Evolutionary conservation across 2,797 vertebrate genomes (phyloP).

Genomic region (Orestias chungarensis): DNA sequence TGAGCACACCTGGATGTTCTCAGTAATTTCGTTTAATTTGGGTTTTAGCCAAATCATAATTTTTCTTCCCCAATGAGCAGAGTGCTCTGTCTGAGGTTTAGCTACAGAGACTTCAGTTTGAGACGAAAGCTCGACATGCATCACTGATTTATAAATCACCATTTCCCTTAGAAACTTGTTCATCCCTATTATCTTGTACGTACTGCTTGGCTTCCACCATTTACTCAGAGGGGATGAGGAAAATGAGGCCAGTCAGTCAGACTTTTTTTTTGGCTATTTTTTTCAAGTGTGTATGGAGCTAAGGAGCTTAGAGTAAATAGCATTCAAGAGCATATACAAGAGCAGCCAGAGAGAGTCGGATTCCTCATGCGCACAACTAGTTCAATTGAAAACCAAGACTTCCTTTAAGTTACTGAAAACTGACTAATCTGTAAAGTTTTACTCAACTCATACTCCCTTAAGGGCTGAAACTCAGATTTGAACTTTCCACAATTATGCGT

Average conservation of each 20-base stretch:
- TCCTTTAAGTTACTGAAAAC: slow-evolving; percentile 38
- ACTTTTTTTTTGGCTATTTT: slow-evolving; percentile 36
- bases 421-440: slow-evolving; percentile 5
- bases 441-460: neutral
- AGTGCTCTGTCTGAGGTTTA: neutral
- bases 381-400: slow-evolving; percentile 38
- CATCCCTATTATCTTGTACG: slow-evolving; percentile 45
- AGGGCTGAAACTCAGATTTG: neutral
- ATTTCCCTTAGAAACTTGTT: slow-evolving; percentile 53
- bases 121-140: slow-evolving; percentile 34
- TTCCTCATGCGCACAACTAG: slow-evolving; percentile 38
- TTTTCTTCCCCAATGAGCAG: slow-evolving; percentile 26
- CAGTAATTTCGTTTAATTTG: slow-evolving; percentile 40
- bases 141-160: slow-evolving; percentile 29
- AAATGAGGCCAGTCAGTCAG: slow-evolving; percentile 62
- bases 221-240: slow-evolving; percentile 34
- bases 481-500: neutral
- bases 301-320: slow-evolving; percentile 62
- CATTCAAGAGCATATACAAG: slow-evolving; percentile 36
- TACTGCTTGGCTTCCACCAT: slow-evolving; percentile 28
- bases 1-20: neutral
- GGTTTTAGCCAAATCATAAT: slow-evolving; percentile 48
- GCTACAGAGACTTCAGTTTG: slow-evolving; percentile 18
- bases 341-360: slow-evolving; percentile 30
- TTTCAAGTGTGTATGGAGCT: slow-evolving; percentile 53